A percentile compares a stretch with the other conserved stretches of the same genome.
These are phyloP conservation scores for Piscicola geometra DNA, from an alignment of 2,888 invertebrate genomes.

Conservation along the genomic window DNA sequence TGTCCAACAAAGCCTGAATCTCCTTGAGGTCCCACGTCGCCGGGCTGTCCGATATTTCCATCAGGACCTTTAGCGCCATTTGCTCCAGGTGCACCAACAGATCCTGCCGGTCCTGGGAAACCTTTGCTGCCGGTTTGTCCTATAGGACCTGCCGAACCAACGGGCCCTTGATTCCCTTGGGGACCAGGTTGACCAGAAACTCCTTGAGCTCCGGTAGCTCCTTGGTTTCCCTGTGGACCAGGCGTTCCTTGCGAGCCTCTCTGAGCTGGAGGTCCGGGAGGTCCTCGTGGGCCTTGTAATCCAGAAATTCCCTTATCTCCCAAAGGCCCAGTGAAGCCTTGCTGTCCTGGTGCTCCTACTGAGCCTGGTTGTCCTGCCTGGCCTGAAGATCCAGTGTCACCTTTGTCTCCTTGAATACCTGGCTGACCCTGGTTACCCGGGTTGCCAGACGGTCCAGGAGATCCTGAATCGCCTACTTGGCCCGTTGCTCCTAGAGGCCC, in stretches of 20 bases:
- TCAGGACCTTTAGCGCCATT: neutral
- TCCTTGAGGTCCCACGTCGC: constrained; percentile 36
- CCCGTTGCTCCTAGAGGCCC: constrained; percentile 33
- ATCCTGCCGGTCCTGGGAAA: neutral
- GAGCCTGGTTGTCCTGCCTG: constrained; percentile 35
- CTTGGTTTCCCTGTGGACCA: constrained; percentile 38
- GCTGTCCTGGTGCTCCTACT: constrained; percentile 24
- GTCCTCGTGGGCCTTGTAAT: constrained; percentile 13
- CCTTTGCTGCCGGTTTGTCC: constrained; percentile 18
- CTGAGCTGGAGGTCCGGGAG: constrained; percentile 30
- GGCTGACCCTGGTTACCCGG: constrained; percentile 27
- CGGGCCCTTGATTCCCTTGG: constrained; percentile 8
- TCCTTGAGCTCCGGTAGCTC: constrained; percentile 29
- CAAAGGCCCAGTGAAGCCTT: constrained; percentile 25
- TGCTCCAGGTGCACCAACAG: constrained; percentile 12
- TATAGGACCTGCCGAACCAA: constrained; percentile 9
- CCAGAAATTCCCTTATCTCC: constrained; percentile 28
- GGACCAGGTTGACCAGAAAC: constrained; percentile 23
- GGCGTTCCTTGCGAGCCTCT: constrained; percentile 1
- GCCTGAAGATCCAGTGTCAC: constrained; percentile 39
- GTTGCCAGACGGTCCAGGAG: constrained; percentile 30
- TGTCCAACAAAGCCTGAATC: constrained; percentile 37
- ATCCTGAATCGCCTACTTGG: constrained; percentile 30
- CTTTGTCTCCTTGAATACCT: constrained; percentile 26
- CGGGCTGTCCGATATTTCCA: constrained; percentile 16